Evolutionary conservation across 2,888 invertebrate genomes (phyloP), one percentile per base, ranked within the genome.

Genomic region (Drosophila lacicola): DNA sequence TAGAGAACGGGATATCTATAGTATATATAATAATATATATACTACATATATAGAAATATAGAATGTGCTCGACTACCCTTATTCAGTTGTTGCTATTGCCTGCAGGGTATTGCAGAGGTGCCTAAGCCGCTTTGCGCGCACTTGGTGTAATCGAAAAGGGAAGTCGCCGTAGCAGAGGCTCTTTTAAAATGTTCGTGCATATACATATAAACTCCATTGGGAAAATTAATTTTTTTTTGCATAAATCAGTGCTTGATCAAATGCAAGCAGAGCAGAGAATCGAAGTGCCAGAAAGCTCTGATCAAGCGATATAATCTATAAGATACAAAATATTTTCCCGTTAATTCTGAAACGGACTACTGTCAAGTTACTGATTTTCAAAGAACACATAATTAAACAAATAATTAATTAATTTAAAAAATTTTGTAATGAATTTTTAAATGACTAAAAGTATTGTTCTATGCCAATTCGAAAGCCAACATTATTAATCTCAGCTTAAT

Each of bases 111-210:
- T 36, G 4, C 10, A 2, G 36, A n/a, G 19, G 29, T 2, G 10
- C 17, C 37, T 54, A 53, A 61, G 71, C 55, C n/a, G 47, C 45
- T 66, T 71, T 56, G 17, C 47, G 19, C 41, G 46, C 11, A 44
- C 44, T 47, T 55, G 46, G 13, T 33, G 14, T n/a, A 44, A n/a
- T 44, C 19, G 17, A n/a, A n/a, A 21, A 9, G 37, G 21, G 21
- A 14, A 13, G 9, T 36, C n/a, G 21, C 2, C 2, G 9, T 9
- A 14, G n/a, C 10, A 10, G 1, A 10, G 10, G 9, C 25, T 19
- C 14, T 1, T 2, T n/a, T 13, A 46, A 44, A 51, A 14, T 37
- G 19, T 33, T 54, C 8, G 19, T 9, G 49, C 44, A 33, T 6
- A 25, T 39, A 46, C 11, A 29, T 39, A 46, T n/a, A 29, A 66